Conservation (phyloP, 2,888 invertebrate species). For the Pedicia rivosa region DNA sequence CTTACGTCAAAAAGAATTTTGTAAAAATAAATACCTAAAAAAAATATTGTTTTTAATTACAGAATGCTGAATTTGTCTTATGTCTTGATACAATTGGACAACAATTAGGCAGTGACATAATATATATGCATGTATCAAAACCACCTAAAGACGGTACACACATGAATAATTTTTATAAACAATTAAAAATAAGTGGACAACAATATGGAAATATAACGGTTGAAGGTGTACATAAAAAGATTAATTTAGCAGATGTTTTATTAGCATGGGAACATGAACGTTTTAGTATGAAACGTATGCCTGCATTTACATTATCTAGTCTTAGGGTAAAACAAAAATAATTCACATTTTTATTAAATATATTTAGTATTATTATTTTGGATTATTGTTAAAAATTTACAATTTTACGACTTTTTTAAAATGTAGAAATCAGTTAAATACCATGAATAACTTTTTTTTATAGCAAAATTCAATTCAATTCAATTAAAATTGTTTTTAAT, state of each 20-base stretch:
- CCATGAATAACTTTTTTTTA: too few species aligned
- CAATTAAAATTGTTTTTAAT: too few species aligned
- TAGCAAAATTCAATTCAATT: too few species aligned
- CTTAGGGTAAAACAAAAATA: constrained; percentile 36
- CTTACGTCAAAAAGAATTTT: too few species aligned
- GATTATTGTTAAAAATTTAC: too few species aligned
- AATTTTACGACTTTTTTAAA: too few species aligned
- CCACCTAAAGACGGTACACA: constrained; percentile 77
- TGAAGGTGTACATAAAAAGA: constrained; percentile 82
- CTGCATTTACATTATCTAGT: constrained; percentile 82
- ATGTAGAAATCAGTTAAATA: too few species aligned
- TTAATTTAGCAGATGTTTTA: constrained; percentile 82
- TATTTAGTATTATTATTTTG: too few species aligned
- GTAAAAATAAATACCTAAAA: too few species aligned
- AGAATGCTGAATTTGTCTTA: constrained; percentile 74
- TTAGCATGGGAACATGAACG: constrained; percentile 96
- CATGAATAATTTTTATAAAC: constrained; percentile 47
- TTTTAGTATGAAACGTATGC: constrained; percentile 79
- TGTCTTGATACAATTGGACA: constrained; percentile 72
- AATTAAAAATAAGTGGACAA: constrained; percentile 40
- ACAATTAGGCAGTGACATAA: constrained; percentile 13
- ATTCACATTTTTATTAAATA: too few species aligned
- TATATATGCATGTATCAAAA: constrained; percentile 91
- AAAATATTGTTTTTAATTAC: background rate
- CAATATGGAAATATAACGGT: constrained; percentile 34